Percentiles rank a stretch among this genome's conserved stretches.
Evolutionary conservation across 2,113 vertebrate species (phyloP).

Genomic region (human): GRCh38 chrX:48363001-48363500

Average conservation of each 20-base stretch:
- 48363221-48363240: neutral
- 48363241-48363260: neutral
- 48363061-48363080: neutral
- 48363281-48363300: too few species aligned
- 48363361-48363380: too few species aligned
- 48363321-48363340: too few species aligned
- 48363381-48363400: too few species aligned
- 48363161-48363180: neutral
- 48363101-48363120: neutral
- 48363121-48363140: neutral
- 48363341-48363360: too few species aligned
- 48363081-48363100: neutral
- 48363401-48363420: too few species aligned
- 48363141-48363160: neutral
- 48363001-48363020: neutral
- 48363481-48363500: neutral
- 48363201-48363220: rapidly evolving
- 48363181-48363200: neutral
- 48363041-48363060: neutral
- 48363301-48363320: too few species aligned
- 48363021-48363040: neutral
- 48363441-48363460: neutral
- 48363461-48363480: neutral
- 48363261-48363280: neutral
- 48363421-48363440: neutral